These are phyloP conservation scores for Lamprotornis superbus DNA, from an alignment of 2,113 vertebrate genomes.

Conservation along the genomic window DNA sequence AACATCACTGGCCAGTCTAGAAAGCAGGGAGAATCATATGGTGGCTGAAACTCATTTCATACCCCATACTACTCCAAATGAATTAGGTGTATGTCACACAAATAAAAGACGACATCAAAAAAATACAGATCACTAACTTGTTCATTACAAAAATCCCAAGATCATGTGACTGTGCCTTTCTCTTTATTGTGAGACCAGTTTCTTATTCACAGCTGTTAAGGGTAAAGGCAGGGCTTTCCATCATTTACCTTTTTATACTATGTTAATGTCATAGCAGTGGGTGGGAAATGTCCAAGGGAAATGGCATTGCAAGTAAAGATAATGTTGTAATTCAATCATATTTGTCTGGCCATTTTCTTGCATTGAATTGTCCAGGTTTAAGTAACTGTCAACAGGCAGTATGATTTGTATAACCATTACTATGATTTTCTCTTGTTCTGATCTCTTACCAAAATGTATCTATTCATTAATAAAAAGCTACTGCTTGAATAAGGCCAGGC, in stretches of 20 bases:
- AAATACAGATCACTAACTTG: neutral
- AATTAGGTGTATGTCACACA: neutral
- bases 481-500: neutral
- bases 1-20: neutral
- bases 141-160: neutral
- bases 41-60: neutral
- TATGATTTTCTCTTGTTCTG: neutral
- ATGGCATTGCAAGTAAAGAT: slow-evolving; percentile 34
- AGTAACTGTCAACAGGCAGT: neutral
- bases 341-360: neutral
- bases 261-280: neutral
- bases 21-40: neutral
- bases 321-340: neutral
- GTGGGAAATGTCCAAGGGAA: slow-evolving; percentile 45
- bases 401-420: neutral
- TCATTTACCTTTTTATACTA: neutral
- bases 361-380: slow-evolving; percentile 5
- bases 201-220: neutral
- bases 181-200: neutral
- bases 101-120: neutral
- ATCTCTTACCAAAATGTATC: neutral
- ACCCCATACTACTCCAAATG: neutral
- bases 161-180: neutral
- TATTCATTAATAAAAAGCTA: neutral
- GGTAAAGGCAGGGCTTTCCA: slow-evolving; percentile 22